A percentile compares a stretch with the other conserved stretches of the same genome.
Conservation (phyloP, 2,113 vertebrate genomes). For the Dasyurus viverrinus region DNA sequence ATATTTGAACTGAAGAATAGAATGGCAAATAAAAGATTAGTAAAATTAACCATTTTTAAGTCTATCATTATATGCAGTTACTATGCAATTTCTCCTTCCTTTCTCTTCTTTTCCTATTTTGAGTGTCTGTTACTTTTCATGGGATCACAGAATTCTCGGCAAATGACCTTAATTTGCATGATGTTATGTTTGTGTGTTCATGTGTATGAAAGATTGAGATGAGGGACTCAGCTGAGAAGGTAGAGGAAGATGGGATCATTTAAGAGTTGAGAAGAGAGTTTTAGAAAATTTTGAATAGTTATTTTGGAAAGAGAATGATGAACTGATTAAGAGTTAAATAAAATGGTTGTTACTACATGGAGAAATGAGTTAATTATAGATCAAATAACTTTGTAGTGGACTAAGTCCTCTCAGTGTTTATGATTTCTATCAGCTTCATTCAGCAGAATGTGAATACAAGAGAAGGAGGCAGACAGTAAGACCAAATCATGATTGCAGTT, state of each 20-base stretch:
- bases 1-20: neutral
- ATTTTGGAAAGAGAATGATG: neutral
- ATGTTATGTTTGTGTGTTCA: neutral
- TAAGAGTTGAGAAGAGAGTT: neutral
- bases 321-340: neutral
- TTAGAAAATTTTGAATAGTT: neutral
- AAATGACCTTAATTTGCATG: too few species aligned
- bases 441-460: too few species aligned
- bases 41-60: neutral
- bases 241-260: neutral
- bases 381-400: neutral
- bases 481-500: neutral
- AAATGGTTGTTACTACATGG: neutral
- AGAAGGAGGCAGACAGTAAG: neutral
- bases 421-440: too few species aligned
- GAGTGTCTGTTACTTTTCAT: neutral
- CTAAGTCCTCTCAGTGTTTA: neutral
- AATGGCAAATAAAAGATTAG: neutral
- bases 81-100: neutral
- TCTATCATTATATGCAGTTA: neutral
- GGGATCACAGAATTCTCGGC: neutral
- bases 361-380: neutral
- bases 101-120: neutral
- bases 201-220: neutral
- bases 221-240: neutral